Evolutionary conservation across 2,888 invertebrate species (phyloP), one percentile per base, ranked within the genome.

Genomic region (Dioctria linearis): DNA sequence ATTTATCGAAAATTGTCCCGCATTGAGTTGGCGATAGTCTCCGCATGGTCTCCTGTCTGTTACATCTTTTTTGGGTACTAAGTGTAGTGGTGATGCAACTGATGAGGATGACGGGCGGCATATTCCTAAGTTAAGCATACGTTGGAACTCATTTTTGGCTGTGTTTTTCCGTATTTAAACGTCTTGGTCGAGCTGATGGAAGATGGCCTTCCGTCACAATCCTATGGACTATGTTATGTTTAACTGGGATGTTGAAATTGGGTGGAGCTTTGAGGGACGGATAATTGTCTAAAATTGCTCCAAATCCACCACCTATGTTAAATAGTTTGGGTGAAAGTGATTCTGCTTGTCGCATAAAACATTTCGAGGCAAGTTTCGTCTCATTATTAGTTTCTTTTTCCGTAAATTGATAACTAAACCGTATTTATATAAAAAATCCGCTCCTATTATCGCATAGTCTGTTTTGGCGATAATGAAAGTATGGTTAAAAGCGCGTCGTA

Each of bases 111-210:
- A 84, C 25, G 61, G 61, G 5, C 61, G 61, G 37, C 13, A 25
- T 2, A 61, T 66, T n/a, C 42, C 43, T n/a, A 11, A 42, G 8
- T 9, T 2, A 4, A 1, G 4, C 42, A 66, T 66, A 9, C 4
- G 9, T 3, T 42, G 4, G 43, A 42, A 66, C 6, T 40, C 83
- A 5, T 65, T 9, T 73, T 84, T 84, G 3, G 84, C 85, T 2
- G 9, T 3, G 40, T 3, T 42, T 25, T 25, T 25, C 25, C 25
- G 25, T 25, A 25, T 25, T 25, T 25, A 25, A 25, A 25, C 39
- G 8, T 40, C 40, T 11, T 11, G 66, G 11, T 2, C n/a, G 9
- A 3, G 40, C 42, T 8, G 66, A 9, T 8, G 43, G 42, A 40
- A 11, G 42, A 11, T 39, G 42, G 4, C 40, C 66, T n/a, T 6